Conservation (phyloP, 2,888 invertebrate species). For the Apoda limacodes region DNA sequence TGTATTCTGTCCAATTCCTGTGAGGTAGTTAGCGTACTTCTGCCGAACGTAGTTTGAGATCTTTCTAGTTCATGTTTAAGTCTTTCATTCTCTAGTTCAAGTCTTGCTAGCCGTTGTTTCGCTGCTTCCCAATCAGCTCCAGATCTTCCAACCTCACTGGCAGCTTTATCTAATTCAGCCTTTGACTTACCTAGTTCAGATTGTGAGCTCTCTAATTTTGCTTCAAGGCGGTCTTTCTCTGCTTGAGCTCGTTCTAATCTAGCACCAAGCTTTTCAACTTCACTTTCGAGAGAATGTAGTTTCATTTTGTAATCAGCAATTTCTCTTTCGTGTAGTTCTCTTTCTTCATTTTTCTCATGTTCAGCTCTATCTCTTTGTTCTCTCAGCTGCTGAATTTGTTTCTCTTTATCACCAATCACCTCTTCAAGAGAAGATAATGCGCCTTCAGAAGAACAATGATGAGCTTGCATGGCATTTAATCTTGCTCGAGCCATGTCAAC, state of each 20-base stretch:
- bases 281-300: constrained; percentile 89
- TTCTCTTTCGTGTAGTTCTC: constrained; percentile 92
- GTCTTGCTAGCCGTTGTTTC: constrained; percentile 83
- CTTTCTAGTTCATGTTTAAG: constrained; percentile 87
- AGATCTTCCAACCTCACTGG: constrained; percentile 89
- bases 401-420: constrained; percentile 96
- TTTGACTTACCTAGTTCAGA: constrained; percentile 94
- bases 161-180: constrained; percentile 92
- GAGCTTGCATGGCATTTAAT: constrained; percentile 92
- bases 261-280: constrained; percentile 89
- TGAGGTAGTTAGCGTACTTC: constrained; percentile 83
- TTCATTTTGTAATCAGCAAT: constrained; percentile 96
- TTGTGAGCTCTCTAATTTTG: constrained; percentile 92
- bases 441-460: constrained; percentile 93
- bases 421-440: constrained; percentile 94
- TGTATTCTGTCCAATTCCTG: constrained; percentile 86
- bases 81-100: constrained; percentile 92
- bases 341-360: constrained; percentile 95
- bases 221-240: constrained; percentile 91
- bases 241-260: constrained; percentile 89
- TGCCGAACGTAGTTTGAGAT: constrained; percentile 85
- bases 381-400: constrained; percentile 93
- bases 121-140: constrained; percentile 91
- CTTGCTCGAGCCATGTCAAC: constrained; percentile 94
- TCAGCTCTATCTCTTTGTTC: constrained; percentile 96